These are phyloP conservation scores for Galeopterus variegatus DNA, from an alignment of 2,113 vertebrate genomes.

Conservation along the genomic window DNA sequence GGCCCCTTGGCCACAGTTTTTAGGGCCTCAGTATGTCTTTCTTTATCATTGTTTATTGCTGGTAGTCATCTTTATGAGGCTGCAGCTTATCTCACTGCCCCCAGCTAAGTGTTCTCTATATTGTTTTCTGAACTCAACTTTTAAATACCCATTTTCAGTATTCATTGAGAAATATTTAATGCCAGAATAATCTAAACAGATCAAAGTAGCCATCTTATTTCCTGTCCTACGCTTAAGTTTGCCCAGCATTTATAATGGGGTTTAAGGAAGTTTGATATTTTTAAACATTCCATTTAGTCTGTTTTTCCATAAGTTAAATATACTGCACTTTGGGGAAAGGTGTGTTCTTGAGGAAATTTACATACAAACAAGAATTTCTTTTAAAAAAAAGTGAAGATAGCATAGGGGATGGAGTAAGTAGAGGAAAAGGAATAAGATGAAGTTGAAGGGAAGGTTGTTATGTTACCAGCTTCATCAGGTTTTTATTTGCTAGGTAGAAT, in stretches of 20 bases:
- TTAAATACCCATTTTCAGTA: neutral
- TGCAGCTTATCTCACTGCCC: neutral
- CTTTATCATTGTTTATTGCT: conserved; percentile 59
- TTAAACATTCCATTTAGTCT: conserved; percentile 69
- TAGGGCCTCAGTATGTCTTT: conserved; percentile 18
- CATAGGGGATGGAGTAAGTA: neutral
- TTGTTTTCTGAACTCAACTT: conserved; percentile 55
- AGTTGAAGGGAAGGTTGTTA: neutral
- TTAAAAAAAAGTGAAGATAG: neutral
- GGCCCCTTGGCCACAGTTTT: conserved; percentile 2
- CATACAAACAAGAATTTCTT: neutral
- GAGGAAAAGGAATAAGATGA: conserved; percentile 9
- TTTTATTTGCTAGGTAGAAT: conserved; percentile 64
- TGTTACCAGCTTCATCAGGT: neutral
- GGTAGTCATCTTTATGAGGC: neutral
- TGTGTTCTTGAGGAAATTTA: conserved; percentile 3
- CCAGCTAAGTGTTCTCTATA: conserved; percentile 10
- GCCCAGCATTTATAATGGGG: neutral
- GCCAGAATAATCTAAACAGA: conserved; percentile 50
- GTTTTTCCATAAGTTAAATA: conserved; percentile 49
- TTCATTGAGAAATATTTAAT: conserved; percentile 53
- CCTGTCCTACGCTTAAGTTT: neutral
- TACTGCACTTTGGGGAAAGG: neutral
- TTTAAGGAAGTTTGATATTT: neutral
- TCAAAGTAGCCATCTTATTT: conserved; percentile 53